Evolutionary conservation across 2,797 vertebrate genomes (phyloP), one percentile per base, ranked within the genome.

Genomic region (Carduelis carduelis): DNA sequence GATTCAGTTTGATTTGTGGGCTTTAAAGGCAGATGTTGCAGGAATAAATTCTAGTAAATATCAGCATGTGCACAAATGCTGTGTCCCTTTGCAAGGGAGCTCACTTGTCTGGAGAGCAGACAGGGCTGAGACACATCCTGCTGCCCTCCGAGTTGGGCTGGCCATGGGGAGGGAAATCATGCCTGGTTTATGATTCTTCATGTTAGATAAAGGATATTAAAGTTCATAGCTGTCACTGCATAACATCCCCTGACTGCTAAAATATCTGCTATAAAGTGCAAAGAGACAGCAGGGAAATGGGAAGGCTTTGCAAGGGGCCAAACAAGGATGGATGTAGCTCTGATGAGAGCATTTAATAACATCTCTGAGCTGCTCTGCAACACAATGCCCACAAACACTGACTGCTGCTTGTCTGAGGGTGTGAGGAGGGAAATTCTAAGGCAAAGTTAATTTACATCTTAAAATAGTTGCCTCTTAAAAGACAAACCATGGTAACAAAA

Each of bases 391-490:
- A 43, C 87, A 84, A 95, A 90, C 78, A 84, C 66, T 64, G 80
- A 95, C 93, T 82, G 35, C 61, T 79, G 70, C 75, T 50, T 85
- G 87, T 77, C 88, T 92, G 91, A 91, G 85, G 74, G 35, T 86
- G 77, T 68, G 83, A 39, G 66, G 27, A 78, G 52, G 86, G 81
- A 87, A 92, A 93, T 82, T 95, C 83, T 60, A 30, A 76, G 83
- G 75, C 82, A 89, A 94, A 95, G 94, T 81, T 86, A 94, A 96
- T 87, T 94, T 87, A 69, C 89, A 80, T 76, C 72, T 79, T 79
- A 69, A 39, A 96, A 84, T 65, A 68, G 66, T 84, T 95, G 89
- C 86, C 68, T 90, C 56, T 89, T 92, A 77, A 90, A 91, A 95
- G 95, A 76, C 55, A 91, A 59, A 60, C 63, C 88, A 76, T n/a